Evolutionary conservation across 2,888 invertebrate genomes (phyloP).

Genomic region (Thysanoteuthis rhombus): DNA sequence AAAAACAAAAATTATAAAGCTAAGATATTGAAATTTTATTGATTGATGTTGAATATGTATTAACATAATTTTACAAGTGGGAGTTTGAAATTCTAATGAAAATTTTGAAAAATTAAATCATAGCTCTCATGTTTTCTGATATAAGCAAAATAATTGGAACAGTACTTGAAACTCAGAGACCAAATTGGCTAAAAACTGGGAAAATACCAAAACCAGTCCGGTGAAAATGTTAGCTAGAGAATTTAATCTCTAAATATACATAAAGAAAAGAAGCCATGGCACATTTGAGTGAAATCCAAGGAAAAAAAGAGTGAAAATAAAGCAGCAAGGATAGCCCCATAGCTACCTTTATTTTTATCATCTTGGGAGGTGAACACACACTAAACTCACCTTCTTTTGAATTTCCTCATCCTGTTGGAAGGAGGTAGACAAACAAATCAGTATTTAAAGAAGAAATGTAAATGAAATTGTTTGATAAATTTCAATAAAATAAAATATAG

Average conservation of each 20-base stretch:
- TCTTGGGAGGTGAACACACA: not conserved
- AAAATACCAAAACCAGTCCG: not conserved
- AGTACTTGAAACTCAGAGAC: too few relatives aligned
- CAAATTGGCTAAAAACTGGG: not conserved
- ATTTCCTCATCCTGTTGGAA: slow-evolving; percentile 19
- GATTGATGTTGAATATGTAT: too few relatives aligned
- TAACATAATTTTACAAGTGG: too few relatives aligned
- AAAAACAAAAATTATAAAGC: too few relatives aligned
- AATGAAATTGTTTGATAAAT: too few relatives aligned
- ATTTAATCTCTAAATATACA: not conserved
- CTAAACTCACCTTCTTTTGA: slow-evolving; percentile 27
- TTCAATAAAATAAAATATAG: too few relatives aligned
- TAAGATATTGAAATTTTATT: too few relatives aligned
- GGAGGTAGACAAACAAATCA: not conserved
- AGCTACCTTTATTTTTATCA: not conserved
- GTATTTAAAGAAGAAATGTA: not conserved
- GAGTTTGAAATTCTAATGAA: too few relatives aligned
- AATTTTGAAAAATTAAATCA: too few relatives aligned
- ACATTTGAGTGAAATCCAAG: not conserved
- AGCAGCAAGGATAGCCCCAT: not conserved
- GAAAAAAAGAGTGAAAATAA: not conserved
- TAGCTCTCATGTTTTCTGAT: too few relatives aligned
- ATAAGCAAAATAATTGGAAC: too few relatives aligned
- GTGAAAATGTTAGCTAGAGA: not conserved
- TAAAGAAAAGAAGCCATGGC: not conserved